Percentiles rank a stretch among this genome's conserved stretches.
Evolutionary conservation across 1,140 invertebrate genomes (phyloP).

Genomic region (Drosophila sproati): DNA sequence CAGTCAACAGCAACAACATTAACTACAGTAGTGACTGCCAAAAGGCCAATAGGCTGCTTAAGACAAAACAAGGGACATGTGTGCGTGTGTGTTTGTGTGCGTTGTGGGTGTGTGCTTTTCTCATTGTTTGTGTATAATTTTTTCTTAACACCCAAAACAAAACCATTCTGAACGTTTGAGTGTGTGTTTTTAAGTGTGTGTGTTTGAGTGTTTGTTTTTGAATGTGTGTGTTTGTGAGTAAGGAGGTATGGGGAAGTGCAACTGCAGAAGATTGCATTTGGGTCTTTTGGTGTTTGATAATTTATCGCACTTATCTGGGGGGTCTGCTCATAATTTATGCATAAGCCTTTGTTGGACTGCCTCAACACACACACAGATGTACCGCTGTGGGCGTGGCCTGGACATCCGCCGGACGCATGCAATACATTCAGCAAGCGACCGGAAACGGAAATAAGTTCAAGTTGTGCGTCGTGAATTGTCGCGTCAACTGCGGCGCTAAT

Average conservation of each 20-base stretch:
- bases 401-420: constrained; percentile 29
- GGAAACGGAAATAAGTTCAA: constrained; percentile 78
- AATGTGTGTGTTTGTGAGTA: constrained; percentile 2
- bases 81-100: constrained; percentile 27
- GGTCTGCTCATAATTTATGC: constrained; percentile 73
- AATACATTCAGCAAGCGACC: constrained; percentile 73
- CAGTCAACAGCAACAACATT: constrained; percentile 26
- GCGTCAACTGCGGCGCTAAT: constrained; percentile 59
- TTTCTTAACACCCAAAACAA: constrained; percentile 67
- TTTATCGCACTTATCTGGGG: constrained; percentile 78
- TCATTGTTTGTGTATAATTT: constrained; percentile 41
- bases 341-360: constrained; percentile 65
- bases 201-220: neutral
- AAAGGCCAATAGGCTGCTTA: constrained; percentile 56
- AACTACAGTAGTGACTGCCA: constrained; percentile 34
- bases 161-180: constrained; percentile 1
- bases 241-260: neutral
- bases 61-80: constrained; percentile 64
- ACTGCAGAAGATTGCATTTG: constrained; percentile 70
- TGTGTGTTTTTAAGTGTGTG: neutral
- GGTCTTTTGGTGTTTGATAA: constrained; percentile 56
- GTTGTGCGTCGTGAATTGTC: constrained; percentile 62
- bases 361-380: constrained; percentile 4
- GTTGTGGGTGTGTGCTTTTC: constrained; percentile 22
- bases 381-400: constrained; percentile 24